Evolutionary conservation across 2,797 vertebrate genomes (phyloP).

Genomic region (Podargus strigoides): DNA sequence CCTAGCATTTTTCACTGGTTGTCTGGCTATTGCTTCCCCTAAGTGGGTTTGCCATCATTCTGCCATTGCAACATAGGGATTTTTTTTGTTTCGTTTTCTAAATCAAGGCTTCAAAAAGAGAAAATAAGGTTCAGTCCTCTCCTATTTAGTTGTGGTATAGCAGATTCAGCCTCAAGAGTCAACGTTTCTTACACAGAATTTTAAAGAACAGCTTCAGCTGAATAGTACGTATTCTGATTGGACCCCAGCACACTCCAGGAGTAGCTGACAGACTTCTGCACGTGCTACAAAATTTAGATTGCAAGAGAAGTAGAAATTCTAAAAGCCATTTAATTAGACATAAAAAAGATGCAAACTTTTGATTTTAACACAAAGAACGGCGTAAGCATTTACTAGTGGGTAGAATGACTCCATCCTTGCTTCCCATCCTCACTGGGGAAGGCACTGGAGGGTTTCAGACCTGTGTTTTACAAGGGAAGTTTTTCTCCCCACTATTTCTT

Average conservation of each 20-base stretch:
- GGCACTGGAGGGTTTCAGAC: not conserved
- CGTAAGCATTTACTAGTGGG: not conserved
- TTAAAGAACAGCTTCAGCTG: not conserved
- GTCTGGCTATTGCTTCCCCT: not conserved
- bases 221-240: accelerated
- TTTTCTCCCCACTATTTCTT: not conserved
- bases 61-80: not conserved
- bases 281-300: not conserved
- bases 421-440: not conserved
- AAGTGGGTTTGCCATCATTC: not conserved
- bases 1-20: not conserved
- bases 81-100: not conserved
- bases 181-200: not conserved
- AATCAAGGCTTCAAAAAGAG: not conserved
- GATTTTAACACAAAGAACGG: not conserved
- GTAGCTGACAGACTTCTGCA: not conserved
- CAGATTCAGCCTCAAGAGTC: not conserved
- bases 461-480: not conserved
- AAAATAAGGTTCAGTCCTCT: not conserved
- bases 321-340: not conserved
- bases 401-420: not conserved
- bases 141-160: not conserved
- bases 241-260: not conserved
- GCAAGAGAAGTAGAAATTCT: not conserved
- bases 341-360: not conserved